Conservation (phyloP, 2,113 vertebrate species). For the Azemiops feae region DNA sequence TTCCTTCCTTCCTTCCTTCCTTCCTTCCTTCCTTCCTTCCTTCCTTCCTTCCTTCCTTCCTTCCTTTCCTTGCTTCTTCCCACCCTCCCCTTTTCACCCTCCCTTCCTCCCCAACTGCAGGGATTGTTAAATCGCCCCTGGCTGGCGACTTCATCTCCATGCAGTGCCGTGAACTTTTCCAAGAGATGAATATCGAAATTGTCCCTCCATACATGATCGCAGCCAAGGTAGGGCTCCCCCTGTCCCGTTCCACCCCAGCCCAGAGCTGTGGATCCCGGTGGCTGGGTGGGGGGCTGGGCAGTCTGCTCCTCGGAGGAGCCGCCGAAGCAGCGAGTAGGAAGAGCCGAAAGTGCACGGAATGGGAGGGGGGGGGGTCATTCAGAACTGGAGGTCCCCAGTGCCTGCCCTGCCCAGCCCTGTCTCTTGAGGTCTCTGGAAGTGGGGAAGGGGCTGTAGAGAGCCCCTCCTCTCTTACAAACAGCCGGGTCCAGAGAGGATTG, state of each 20-base stretch:
- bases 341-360: background rate
- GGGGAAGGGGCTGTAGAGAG: background rate
- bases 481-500: background rate
- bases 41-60: no score
- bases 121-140: constrained; percentile 96
- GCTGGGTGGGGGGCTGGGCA: background rate
- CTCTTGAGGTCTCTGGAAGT: no score
- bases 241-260: background rate
- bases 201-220: constrained; percentile 98
- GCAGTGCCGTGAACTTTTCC: constrained; percentile 97
- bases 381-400: no score
- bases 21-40: no score
- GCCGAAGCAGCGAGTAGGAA: no score
- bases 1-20: accelerated
- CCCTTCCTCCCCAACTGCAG: constrained; percentile 61
- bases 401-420: no score
- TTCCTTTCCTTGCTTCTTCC: background rate
- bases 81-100: background rate
- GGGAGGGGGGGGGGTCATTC: no score
- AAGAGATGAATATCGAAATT: constrained; percentile 92
- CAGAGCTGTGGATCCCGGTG: no score
- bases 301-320: background rate
- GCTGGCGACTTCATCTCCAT: constrained; percentile 99
- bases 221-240: constrained; percentile 80
- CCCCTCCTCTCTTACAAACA: background rate